Evolutionary conservation across 2,113 vertebrate genomes (phyloP).

Genomic region (Nycticorax nycticorax): DNA sequence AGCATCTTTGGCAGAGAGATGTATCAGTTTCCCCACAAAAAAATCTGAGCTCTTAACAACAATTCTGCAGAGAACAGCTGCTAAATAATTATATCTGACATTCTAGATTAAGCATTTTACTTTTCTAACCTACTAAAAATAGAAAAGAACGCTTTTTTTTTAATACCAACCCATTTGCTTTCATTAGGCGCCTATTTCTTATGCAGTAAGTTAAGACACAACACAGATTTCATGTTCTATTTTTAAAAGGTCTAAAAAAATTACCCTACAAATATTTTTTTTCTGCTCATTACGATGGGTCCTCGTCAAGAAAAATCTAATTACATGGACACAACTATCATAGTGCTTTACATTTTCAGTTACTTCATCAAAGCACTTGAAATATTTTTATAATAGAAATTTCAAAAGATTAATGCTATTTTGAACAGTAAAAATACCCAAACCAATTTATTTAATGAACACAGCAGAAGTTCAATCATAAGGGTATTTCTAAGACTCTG

Average conservation of each 20-base stretch:
- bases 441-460: neutral
- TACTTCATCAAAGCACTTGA: neutral
- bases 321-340: neutral
- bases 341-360: neutral
- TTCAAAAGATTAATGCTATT: neutral
- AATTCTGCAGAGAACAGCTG: neutral
- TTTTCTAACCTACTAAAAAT: neutral
- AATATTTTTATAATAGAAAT: neutral
- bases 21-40: neutral
- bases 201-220: neutral
- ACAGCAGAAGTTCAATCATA: neutral
- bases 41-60: neutral
- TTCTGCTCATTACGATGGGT: neutral
- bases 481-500: neutral
- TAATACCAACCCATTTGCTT: neutral
- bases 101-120: neutral
- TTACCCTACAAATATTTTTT: neutral
- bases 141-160: neutral
- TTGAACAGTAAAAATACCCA: neutral
- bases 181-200: neutral
- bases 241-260: neutral
- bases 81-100: neutral
- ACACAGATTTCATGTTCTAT: neutral
- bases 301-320: neutral
- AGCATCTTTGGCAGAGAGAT: neutral